Base-by-base conservation (phyloP, 1,140 invertebrate species). In the Drosophila nebulosa region DNA sequence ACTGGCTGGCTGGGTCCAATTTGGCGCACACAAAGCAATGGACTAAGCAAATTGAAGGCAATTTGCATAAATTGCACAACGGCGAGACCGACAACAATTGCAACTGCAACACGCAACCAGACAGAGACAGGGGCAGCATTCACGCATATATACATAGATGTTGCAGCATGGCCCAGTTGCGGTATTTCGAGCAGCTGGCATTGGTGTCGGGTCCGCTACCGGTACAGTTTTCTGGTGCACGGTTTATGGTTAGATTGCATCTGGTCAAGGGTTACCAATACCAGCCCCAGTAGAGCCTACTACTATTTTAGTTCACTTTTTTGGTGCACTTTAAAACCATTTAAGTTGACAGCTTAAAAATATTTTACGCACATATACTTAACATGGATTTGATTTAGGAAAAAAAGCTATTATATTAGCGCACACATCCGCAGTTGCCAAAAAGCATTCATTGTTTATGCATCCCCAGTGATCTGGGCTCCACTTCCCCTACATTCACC, bases 1-100 rank as follows among this genome's bases (percentile, higher is more conserved):
- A n/a, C n/a, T n/a, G n/a, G n/a, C n/a, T n/a, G n/a, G 67, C 73
- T 24, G 42, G 60, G 14, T 22, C 52, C 69, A 68, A 55, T 66
- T 65, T 60, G 68, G 16, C 39, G 18, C 51, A 63, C 68, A 76
- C 62, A 66, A 64, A 55, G 76, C 64, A 75, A 58, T 74, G 59
- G 66, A 79, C 73, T 67, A 79, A 79, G 53, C 80, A 78, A 85
- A 80, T 80, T 86, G 81, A 69, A 71, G 79, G 83, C 78, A 79
- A 88, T 88, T 88, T 89, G 75, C 83, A 86, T 86, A 81, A 88
- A 86, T 86, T 85, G 63, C 24, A 26, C 39, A 16, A 59, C 42
- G 27, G 61, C 32, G 50, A 30, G 35, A 35, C 22, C 18, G 39
- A 70, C 64, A 66, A 46, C 69, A 22, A 27, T 35, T 42, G n/a